A percentile compares a stretch with the other conserved stretches of the same genome.
Conservation (phyloP, 2,113 vertebrate genomes). For the Vidua chalybeata region DNA sequence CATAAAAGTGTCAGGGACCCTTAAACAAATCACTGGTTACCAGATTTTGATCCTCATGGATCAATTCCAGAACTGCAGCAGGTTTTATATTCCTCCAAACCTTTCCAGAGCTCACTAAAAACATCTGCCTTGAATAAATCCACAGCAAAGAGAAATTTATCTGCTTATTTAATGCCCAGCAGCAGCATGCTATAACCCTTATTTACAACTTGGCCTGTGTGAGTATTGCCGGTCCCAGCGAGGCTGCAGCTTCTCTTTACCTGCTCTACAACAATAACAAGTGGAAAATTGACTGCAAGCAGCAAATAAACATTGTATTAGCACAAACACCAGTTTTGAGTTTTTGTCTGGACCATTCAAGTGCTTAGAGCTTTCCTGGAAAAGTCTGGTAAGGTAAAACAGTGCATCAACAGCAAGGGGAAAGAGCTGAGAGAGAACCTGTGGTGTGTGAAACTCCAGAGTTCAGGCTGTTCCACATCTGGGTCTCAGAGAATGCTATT, state of each 20-base stretch:
- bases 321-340: background rate
- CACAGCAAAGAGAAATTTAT: constrained; percentile 53
- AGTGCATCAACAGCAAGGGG: background rate
- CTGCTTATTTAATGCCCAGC: constrained; percentile 59
- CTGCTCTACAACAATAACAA: background rate
- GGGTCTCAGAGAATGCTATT: background rate
- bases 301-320: background rate
- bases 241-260: background rate
- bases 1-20: constrained; percentile 64
- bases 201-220: constrained; percentile 38
- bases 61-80: constrained; percentile 68
- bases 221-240: background rate
- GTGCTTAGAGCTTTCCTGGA: background rate
- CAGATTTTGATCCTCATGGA: constrained; percentile 63
- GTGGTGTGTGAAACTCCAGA: background rate
- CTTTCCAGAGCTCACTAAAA: constrained; percentile 53
- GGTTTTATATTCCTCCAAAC: constrained; percentile 60
- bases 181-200: constrained; percentile 48
- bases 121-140: constrained; percentile 69
- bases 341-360: background rate
- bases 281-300: background rate
- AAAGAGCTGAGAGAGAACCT: background rate
- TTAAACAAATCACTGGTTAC: constrained; percentile 60
- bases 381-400: background rate
- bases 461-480: background rate